These are phyloP conservation scores for Pseudochromis fuscus DNA, from an alignment of 2,797 vertebrate species.

Conservation along the genomic window DNA sequence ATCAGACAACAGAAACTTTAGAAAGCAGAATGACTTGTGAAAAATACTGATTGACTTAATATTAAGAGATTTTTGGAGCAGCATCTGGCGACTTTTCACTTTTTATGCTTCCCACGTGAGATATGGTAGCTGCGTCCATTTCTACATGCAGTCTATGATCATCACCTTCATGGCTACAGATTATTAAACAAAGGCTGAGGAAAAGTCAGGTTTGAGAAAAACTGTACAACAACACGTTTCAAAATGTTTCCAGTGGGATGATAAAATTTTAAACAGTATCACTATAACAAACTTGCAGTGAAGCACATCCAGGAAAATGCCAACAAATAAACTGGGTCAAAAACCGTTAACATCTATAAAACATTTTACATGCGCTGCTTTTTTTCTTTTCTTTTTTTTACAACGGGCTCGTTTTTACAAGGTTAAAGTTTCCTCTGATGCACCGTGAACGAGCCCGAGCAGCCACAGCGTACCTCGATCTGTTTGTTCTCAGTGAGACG, in stretches of 20 bases:
- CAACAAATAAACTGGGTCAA: not conserved
- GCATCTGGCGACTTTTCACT: too few relatives aligned
- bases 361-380: not conserved
- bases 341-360: conserved; percentile 15
- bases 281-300: not conserved
- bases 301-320: not conserved
- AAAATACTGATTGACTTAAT: too few relatives aligned
- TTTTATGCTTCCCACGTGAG: too few relatives aligned
- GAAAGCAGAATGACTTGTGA: too few relatives aligned
- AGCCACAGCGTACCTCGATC: not conserved
- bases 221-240: not conserved
- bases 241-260: not conserved
- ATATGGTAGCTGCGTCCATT: too few relatives aligned
- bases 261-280: conserved; percentile 8
- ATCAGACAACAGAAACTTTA: too few relatives aligned
- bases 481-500: conserved; percentile 10
- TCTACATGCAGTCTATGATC: too few relatives aligned
- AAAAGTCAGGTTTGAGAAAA: not conserved
- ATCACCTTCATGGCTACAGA: not conserved
- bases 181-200: not conserved
- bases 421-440: conserved; percentile 22
- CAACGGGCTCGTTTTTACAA: conserved; percentile 18
- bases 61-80: too few relatives aligned
- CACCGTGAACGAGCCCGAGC: not conserved
- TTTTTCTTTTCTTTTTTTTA: too few relatives aligned